Base-by-base conservation (phyloP, 2,797 vertebrate genomes). In the Macroramphosus scolopax region DNA sequence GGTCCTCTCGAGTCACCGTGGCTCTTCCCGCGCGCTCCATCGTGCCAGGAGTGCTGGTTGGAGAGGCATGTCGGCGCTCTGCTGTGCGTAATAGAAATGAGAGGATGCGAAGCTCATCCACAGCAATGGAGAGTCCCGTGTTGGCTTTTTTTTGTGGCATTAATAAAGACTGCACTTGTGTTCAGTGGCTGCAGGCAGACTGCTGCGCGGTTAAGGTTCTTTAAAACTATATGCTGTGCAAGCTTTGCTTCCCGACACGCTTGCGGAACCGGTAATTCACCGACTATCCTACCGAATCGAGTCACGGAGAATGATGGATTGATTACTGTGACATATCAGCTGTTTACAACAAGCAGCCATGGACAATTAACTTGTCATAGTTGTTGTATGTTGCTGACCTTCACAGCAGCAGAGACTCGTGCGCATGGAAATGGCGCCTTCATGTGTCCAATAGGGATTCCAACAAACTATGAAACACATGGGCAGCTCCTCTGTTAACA, bases 391-490 rank as follows among this genome's bases (percentile, higher is more conserved):
- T 5, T 6, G 9, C 5, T 44, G 13, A 34, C 15, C 32, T 10
- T 17, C 5, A 18, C 20, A 18, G 8, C 17, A 29, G 26, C 32
- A 17, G 3, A 5, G 5, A 18, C 1, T 8, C 28, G 2, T 53
- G 8, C 8, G 54, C 39, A 50, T 63, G 72, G 68, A 66, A 77
- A 88, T 72, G 68, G 84, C 83, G 84, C 84, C 86, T 68, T 81
- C 86, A 12, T 64, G 86, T 61, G 86, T 81, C 63, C 58, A 51
- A 17, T 1, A 2, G 2, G 35, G 35, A 68, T 18, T 33, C 36
- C 42, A 75, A 48, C 72, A 81, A n/a, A n/a, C n/a, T n/a, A n/a
- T n/a, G n/a, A n/a, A n/a, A n/a, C n/a, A n/a, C n/a, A n/a, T n/a
- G n/a, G n/a, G n/a, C n/a, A n/a, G n/a, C 20, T 22, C 20, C 20